A percentile compares a stretch with the other conserved stretches of the same genome.
These are phyloP conservation scores for Ichneumon xanthorius DNA, from an alignment of 2,888 invertebrate genomes.

Conservation along the genomic window DNA sequence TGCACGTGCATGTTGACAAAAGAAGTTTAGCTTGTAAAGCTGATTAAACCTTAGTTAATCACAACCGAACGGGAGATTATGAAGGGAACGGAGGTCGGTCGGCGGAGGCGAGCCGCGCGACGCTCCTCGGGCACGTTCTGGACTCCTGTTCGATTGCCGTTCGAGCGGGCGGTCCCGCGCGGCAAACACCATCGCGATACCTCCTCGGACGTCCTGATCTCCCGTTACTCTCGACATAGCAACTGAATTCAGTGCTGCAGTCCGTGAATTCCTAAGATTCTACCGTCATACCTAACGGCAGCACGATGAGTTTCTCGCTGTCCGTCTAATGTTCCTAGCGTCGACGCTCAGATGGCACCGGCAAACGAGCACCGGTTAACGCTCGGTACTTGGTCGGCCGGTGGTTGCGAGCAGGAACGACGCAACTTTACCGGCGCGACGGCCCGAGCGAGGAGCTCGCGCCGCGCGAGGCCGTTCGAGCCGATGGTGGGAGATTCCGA, in stretches of 20 bases:
- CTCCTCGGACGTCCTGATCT: conserved; percentile 67
- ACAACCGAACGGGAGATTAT: conserved; percentile 80
- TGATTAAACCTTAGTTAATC: conserved; percentile 84
- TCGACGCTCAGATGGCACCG: conserved; percentile 45
- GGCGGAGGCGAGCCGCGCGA: background rate
- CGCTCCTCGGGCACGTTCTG: conserved; percentile 63
- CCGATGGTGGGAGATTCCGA: conserved; percentile 6
- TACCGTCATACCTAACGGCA: conserved; percentile 74
- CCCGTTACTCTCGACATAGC: conserved; percentile 79
- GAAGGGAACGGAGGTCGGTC: conserved; percentile 49
- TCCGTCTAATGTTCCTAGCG: conserved; percentile 69
- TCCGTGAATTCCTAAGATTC: conserved; percentile 82
- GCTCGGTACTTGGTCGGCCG: background rate
- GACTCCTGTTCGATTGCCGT: conserved; percentile 72
- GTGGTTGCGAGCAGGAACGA: conserved; percentile 21
- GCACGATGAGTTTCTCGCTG: conserved; percentile 34
- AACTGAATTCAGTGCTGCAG: conserved; percentile 83
- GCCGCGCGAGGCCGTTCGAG: background rate
- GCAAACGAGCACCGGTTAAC: conserved; percentile 1
- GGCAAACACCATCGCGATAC: conserved; percentile 73
- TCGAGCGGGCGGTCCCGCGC: conserved; percentile 82
- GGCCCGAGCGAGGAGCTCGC: background rate
- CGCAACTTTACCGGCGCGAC: conserved; percentile 21
- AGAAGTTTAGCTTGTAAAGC: conserved; percentile 84
- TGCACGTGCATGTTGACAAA: conserved; percentile 83